Percentiles rank a stretch among this genome's conserved stretches.
Evolutionary conservation across 2,888 invertebrate species (phyloP).

Genomic region (Willowsia nigromaculata): DNA sequence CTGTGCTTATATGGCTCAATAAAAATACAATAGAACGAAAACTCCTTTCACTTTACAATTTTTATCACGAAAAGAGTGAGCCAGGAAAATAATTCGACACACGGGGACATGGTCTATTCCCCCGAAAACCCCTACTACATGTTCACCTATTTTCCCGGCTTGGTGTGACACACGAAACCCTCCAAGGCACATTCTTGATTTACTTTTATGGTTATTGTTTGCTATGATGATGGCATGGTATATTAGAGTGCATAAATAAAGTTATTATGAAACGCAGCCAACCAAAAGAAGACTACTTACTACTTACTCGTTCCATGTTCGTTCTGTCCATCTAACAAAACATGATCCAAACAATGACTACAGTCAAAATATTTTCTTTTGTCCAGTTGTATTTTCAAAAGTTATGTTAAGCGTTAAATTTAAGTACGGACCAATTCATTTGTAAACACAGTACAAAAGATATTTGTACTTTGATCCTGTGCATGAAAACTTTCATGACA

Average conservation of each 20-base stretch:
- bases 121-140: neutral
- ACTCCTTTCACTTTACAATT: neutral
- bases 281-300: neutral
- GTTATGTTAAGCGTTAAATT: neutral
- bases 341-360: neutral
- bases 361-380: neutral
- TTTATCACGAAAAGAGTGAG: neutral
- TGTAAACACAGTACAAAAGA: neutral
- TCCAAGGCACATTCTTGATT: neutral
- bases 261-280: neutral
- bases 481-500: neutral
- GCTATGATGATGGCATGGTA: neutral
- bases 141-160: neutral
- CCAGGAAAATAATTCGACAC: neutral
- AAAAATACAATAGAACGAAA: neutral
- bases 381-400: neutral
- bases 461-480: neutral
- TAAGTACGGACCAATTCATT: neutral
- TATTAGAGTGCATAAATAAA: neutral
- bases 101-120: neutral
- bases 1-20: neutral
- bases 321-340: neutral
- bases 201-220: slow-evolving; percentile 26
- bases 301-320: neutral
- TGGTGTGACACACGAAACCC: neutral